These are phyloP conservation scores for Cephus pygmeus DNA, from an alignment of 2,888 invertebrate genomes.

Conservation along the genomic window DNA sequence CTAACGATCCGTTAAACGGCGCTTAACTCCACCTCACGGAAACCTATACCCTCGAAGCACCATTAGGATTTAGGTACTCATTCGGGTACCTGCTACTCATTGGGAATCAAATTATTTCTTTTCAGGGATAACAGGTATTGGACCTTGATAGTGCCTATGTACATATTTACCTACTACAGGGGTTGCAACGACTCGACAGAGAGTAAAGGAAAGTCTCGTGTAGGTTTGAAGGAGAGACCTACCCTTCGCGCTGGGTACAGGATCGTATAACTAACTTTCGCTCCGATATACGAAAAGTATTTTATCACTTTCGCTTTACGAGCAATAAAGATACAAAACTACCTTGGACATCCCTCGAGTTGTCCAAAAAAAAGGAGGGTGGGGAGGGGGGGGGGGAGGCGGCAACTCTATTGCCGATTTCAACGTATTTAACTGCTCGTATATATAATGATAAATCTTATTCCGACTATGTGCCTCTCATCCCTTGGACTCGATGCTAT, in stretches of 20 bases:
- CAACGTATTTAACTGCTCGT: slow-evolving; percentile 5
- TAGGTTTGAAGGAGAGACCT: neutral
- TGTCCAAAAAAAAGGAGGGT: neutral
- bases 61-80: no score
- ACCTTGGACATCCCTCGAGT: neutral
- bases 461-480: neutral
- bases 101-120: neutral
- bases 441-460: slow-evolving; percentile 1
- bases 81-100: neutral
- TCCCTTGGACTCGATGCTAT: neutral
- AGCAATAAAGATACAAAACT: slow-evolving; percentile 30
- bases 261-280: slow-evolving; percentile 4
- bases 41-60: no score
- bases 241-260: neutral
- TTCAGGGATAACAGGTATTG: neutral
- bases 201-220: neutral
- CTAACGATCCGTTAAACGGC: neutral
- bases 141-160: neutral
- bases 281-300: slow-evolving; percentile 5
- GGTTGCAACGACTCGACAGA: neutral
- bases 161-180: neutral
- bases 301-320: slow-evolving; percentile 30
- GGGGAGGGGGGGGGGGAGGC: neutral
- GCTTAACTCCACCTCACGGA: neutral
- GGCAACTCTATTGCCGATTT: neutral